A percentile compares a stretch with the other conserved stretches of the same genome.
Conservation (phyloP, 1,140 invertebrate genomes). For the Achroia grisella region DNA sequence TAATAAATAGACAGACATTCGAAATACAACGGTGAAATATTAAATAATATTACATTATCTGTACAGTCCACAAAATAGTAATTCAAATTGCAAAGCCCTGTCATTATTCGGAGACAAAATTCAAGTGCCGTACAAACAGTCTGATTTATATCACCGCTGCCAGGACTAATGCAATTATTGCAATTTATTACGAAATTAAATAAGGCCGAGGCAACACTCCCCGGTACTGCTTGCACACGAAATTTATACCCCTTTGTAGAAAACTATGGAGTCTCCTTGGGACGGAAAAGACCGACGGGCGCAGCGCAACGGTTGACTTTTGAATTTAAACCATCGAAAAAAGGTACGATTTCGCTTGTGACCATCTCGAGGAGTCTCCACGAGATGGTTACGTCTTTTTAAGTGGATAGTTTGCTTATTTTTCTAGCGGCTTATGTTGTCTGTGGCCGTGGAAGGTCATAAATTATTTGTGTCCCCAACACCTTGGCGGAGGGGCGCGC, state of each 20-base stretch:
- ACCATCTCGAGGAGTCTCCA: background rate
- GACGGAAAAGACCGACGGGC: constrained; percentile 29
- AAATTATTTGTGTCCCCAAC: constrained; percentile 67
- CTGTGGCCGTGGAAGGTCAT: constrained; percentile 54
- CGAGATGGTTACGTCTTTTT: constrained; percentile 34
- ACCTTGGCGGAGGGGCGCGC: constrained; percentile 44
- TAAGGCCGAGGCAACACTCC: constrained; percentile 53
- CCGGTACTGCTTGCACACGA: constrained; percentile 28
- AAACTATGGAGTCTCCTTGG: constrained; percentile 32
- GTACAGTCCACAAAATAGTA: too few species aligned
- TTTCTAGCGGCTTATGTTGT: constrained; percentile 66
- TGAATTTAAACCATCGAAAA: constrained; percentile 27
- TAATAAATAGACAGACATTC: too few species aligned
- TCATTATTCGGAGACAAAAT: too few species aligned
- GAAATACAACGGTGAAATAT: too few species aligned
- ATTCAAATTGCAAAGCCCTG: too few species aligned
- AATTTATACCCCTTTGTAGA: constrained; percentile 64
- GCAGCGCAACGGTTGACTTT: constrained; percentile 42
- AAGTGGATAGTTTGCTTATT: constrained; percentile 69
- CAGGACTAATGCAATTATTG: constrained; percentile 66
- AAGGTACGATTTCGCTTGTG: constrained; percentile 36
- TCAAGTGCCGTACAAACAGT: too few species aligned
- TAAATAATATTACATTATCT: too few species aligned
- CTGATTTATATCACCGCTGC: constrained; percentile 48
- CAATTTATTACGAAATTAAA: constrained; percentile 73